Evolutionary conservation across 2,888 invertebrate genomes (phyloP).

Genomic region (Pseudococcus viburni): DNA sequence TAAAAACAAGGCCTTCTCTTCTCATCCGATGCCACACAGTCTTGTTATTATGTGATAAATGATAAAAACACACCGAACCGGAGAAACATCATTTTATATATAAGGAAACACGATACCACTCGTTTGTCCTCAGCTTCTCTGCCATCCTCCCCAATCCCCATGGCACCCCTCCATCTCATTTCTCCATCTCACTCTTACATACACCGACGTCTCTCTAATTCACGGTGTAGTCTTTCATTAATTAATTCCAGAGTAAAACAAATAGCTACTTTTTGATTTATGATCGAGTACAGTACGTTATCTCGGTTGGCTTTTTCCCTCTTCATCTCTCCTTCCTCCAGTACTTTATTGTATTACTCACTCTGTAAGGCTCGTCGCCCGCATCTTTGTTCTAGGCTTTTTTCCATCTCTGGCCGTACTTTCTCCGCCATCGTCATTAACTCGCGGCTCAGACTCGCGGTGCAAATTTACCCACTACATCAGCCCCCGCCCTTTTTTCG

Average conservation of each 20-base stretch:
- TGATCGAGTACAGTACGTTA: constrained; percentile 48
- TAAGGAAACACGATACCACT: constrained; percentile 40
- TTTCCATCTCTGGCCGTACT: neutral
- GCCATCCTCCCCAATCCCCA: neutral
- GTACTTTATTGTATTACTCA: constrained; percentile 24
- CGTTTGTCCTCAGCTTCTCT: constrained; percentile 13
- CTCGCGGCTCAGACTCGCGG: neutral
- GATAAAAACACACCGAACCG: constrained; percentile 39
- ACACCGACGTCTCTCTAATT: neutral
- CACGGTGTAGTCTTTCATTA: constrained; percentile 53
- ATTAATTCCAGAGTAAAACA: constrained; percentile 52
- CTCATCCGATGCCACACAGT: neutral
- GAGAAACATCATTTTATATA: constrained; percentile 49
- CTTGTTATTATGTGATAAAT: constrained; percentile 55
- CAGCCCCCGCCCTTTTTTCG: neutral
- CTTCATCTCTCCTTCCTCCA: neutral
- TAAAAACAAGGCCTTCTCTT: constrained; percentile 36
- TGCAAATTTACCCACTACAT: constrained; percentile 12
- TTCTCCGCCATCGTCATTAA: constrained; percentile 30
- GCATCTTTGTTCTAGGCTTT: constrained; percentile 33
- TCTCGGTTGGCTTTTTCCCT: constrained; percentile 29
- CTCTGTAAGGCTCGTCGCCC: constrained; percentile 6
- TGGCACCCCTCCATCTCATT: neutral
- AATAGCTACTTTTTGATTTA: constrained; percentile 57
- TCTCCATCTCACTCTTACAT: neutral